Base-by-base conservation (phyloP, 1,140 invertebrate species). In the Plodia interpunctella region DNA sequence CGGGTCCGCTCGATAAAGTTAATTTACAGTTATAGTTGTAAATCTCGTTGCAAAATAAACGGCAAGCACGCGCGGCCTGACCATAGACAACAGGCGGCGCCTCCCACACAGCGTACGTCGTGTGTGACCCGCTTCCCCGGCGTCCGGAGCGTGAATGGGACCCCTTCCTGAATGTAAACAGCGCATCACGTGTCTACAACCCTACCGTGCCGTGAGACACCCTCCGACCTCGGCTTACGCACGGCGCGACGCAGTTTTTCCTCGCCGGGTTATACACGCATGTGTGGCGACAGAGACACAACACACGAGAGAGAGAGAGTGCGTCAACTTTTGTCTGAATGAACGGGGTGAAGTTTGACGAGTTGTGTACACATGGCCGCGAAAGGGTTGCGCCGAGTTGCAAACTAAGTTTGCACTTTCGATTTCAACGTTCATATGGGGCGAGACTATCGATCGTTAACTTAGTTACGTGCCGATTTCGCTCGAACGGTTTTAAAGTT, bases 21-120 rank as follows among this genome's bases (percentile, higher is more conserved):
- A 87, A 88, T 88, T 87, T 88, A 88, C 83, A 85, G 85, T 88
- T 88, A 87, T 87, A 85, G 86, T 83, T 85, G 79, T 84, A 88
- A 87, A 87, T 88, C 82, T 85, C 74, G 79, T 88, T 88, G 82
- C 86, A 84, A 87, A 84, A 88, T 88, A 80, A 85, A 85, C 75
- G 79, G 78, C 76, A 61, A 71, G 72, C 80, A 82, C 82, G 81
- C 80, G 81, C 75, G 59, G 80, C 82, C 85, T 85, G 85, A 85
- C 83, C 86, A 83, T 74, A 83, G 80, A 85, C 86, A 85, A 86
- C 80, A 66, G 71, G 72, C 73, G 73, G 78, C 69, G 69, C 76
- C 81, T 83, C 80, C 82, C 76, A 85, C 81, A 83, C 78, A 60
- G 61, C 66, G 60, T 62, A 60, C 69, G 61, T 17, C 71, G 67